A percentile compares a stretch with the other conserved stretches of the same genome.
These are phyloP conservation scores for Megalurothrips usitatus DNA, from an alignment of 2,888 invertebrate genomes.

Conservation along the genomic window DNA sequence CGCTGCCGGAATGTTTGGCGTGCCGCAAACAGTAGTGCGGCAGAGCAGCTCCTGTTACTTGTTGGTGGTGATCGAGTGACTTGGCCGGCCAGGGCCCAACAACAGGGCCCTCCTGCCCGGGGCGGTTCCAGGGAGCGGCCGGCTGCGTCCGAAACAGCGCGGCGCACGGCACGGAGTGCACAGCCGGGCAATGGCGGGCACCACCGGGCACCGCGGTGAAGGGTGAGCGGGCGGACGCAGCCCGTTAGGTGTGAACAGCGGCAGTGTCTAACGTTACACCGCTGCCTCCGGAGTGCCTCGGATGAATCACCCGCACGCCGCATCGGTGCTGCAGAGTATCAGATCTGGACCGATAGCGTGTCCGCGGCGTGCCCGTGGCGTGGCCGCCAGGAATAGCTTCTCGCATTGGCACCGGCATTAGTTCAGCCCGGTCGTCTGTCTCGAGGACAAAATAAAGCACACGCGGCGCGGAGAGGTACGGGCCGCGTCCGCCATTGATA, in stretches of 20 bases:
- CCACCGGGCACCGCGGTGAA: background rate
- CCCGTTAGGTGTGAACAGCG: background rate
- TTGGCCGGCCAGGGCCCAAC: background rate
- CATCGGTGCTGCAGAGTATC: background rate
- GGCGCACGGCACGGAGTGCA: background rate
- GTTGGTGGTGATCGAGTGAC: too few relatives aligned
- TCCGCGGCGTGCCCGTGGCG: background rate
- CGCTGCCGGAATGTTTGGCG: too few relatives aligned
- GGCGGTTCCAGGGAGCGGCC: background rate
- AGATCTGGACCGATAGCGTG: conserved; percentile 19
- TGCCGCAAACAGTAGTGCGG: too few relatives aligned
- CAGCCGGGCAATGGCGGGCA: background rate
- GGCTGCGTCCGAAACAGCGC: too few relatives aligned
- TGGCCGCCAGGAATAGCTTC: conserved; percentile 14
- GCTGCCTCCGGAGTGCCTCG: background rate
- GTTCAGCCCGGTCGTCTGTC: background rate
- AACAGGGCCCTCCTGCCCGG: background rate
- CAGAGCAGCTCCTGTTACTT: too few relatives aligned
- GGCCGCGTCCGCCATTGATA: too few relatives aligned
- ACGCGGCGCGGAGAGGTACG: too few relatives aligned
- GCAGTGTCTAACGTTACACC: conserved; percentile 1
- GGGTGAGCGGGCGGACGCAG: background rate
- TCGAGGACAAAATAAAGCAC: too few relatives aligned
- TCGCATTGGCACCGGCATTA: conserved; percentile 14
- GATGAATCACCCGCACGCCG: background rate